Conservation (phyloP, 2,888 invertebrate genomes). For the Rhagophthalmus giganteus region DNA sequence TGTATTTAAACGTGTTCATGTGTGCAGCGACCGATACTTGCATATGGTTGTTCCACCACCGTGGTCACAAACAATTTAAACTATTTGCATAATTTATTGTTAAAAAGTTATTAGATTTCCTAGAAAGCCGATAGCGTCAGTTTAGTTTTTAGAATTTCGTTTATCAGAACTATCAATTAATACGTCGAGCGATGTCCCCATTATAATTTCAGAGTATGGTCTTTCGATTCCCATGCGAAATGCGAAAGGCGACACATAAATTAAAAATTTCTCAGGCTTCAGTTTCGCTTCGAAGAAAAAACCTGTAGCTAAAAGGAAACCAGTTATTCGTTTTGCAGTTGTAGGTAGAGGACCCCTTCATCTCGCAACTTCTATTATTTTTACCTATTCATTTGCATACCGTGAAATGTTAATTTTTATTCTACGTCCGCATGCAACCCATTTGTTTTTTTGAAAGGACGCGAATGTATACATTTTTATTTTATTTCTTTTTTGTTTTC, state of each 20-base stretch:
- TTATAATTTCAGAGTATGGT: conserved; percentile 5
- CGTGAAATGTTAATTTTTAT: conserved; percentile 46
- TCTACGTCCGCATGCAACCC: conserved; percentile 43
- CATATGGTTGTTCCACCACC: no score
- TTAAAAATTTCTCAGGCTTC: conserved; percentile 29
- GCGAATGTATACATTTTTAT: conserved; percentile 38
- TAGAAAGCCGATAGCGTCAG: no score
- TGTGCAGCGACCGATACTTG: conserved; percentile 24
- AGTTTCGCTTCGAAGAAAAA: conserved; percentile 33
- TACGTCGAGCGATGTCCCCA: no score
- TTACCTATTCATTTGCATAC: conserved; percentile 46
- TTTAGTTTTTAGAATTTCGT: no score
- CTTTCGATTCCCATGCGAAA: conserved; percentile 1
- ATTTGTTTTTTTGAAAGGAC: conserved; percentile 39
- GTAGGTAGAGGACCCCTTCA: conserved; percentile 30
- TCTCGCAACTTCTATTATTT: conserved; percentile 42
- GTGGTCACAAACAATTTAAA: no score
- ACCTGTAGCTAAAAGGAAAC: conserved; percentile 34
- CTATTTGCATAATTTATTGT: no score
- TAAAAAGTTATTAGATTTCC: no score
- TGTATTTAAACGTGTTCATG: conserved; percentile 33
- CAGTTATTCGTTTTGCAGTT: conserved; percentile 33
- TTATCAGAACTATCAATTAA: no score
- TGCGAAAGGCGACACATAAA: conserved; percentile 10
- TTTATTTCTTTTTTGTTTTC: conserved; percentile 40